A percentile compares a stretch with the other conserved stretches of the same genome.
These are phyloP conservation scores for Rambutsinella grinnellia DNA, from an alignment of 2,888 invertebrate species.

Conservation along the genomic window DNA sequence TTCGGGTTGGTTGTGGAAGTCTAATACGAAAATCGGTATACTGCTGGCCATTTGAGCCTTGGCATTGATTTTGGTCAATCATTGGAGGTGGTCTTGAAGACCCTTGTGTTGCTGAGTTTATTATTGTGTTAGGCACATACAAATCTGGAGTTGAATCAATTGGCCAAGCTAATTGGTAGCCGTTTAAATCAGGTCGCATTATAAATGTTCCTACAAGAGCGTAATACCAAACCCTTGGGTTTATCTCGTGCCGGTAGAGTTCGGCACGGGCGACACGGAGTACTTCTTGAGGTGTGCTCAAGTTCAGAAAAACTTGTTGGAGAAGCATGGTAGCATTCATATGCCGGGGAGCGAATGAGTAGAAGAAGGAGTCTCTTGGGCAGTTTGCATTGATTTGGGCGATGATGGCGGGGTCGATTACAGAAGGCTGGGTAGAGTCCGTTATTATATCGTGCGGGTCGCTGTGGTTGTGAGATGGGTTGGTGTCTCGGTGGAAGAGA, in stretches of 20 bases:
- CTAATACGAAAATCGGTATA: no score
- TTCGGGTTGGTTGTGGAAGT: no score
- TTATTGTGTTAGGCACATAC: neutral
- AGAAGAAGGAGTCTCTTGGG: constrained; percentile 9
- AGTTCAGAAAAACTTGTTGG: neutral
- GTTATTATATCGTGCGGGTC: neutral
- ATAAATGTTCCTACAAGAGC: neutral
- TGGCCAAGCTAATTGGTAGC: neutral
- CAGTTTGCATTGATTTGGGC: constrained; percentile 1
- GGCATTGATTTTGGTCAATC: no score
- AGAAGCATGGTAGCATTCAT: neutral
- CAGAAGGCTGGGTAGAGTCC: neutral
- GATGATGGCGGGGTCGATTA: neutral
- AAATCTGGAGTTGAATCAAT: constrained; percentile 6
- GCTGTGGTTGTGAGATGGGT: neutral
- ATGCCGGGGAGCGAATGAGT: constrained; percentile 12
- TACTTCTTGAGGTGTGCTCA: constrained; percentile 20
- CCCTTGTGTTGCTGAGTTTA: neutral
- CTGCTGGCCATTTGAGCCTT: no score
- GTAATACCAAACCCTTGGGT: constrained; percentile 20
- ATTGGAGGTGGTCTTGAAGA: no score
- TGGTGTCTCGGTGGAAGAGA: neutral
- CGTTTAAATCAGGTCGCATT: constrained; percentile 1
- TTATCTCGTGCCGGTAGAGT: constrained; percentile 29
- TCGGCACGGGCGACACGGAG: constrained; percentile 33